Evolutionary conservation across 1,140 invertebrate genomes (phyloP), one percentile per base, ranked within the genome.

Genomic region (Drosophila ficusphila): DNA sequence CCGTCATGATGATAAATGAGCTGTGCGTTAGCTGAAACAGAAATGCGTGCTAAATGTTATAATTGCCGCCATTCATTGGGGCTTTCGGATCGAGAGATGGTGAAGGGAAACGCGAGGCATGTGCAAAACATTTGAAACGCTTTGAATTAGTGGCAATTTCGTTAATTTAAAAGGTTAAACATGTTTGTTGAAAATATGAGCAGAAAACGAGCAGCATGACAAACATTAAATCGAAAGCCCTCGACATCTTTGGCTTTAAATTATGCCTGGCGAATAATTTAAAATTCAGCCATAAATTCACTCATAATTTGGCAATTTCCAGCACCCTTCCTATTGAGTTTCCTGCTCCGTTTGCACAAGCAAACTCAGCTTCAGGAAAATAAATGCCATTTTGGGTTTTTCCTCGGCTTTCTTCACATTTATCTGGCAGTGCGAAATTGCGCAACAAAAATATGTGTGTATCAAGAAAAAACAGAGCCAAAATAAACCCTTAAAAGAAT

Each of bases 21-120:
- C 47, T 49, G 23, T 41, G 52, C 46, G 29, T 49, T 41, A 16
- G 36, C 33, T 44, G 61, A 83, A 83, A 69, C 51, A 29, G 39
- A 83, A 83, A 62, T 79, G 81, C 79, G 81, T 85, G 81, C 57
- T 79, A 86, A 86, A 85, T 86, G 72, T 56, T 72, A 76, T 79
- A 85, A 85, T 85, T 85, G 81, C 76, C 54, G 52, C 76, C 70
- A 79, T 85, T 79, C 79, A 85, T 78, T 56, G 69, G 29, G 44
- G 38, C 51, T 52, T 34, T 23, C 33, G 60, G 41, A 44, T 58
- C 56, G 39, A 46, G 31, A 36, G 4, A 25, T 23, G 18, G 3
- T 11, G 27, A 21, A 58, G 33, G 41, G 38, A 27, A 44, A n/a
- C n/a, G n/a, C 21, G 3, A 44, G 42, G 21, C 42, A 44, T 53